Base-by-base conservation (phyloP, 2,113 vertebrate genomes). In the Rafetus swinhoei region DNA sequence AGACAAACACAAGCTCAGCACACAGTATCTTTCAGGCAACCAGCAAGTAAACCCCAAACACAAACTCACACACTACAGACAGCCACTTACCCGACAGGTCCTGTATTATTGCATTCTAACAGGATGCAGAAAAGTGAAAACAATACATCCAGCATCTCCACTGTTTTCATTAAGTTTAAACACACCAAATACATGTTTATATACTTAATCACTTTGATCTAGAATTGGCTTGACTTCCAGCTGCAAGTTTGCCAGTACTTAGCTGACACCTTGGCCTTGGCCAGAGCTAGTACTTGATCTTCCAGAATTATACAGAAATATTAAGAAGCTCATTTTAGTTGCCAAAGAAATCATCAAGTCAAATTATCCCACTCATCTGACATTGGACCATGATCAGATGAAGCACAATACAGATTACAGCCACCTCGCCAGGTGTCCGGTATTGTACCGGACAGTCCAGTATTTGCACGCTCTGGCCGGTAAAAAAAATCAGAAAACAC, bases 351-450 rank as follows among this genome's bases (percentile, higher is more conserved):
- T 95, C n/a, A 82, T 62, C 27, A 50, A 57, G 18, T 27, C 69
- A 15, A 32, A 13, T 14, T 32, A 84, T 5, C 35, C 24, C 53
- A 76, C 4, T 45, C 82, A 93, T 9, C 25, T 74, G 88, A 27
- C 52, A 16, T 24, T 90, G 93, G 93, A n/a, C 55, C 82, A n/a
- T 13, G 39, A 35, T 39, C 39, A 91, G 56, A 27, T 45, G 52
- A 86, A 95, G 13, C 54, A 95, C 93, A 92, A 54, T 16, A 35
- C 45, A 85, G 60, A 82, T 32, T 62, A 53, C n/a, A 85, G 24
- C 62, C 89, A 72, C n/a, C n/a, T n/a, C n/a, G n/a, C n/a, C n/a
- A n/a, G n/a, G n/a, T n/a, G n/a, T n/a, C n/a, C n/a, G n/a, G n/a
- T n/a, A n/a, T n/a, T n/a, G n/a, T n/a, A n/a, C n/a, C n/a, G n/a